Evolutionary conservation across 2,113 vertebrate species (phyloP), one percentile per base, ranked within the genome.

Genomic region (Silurus glanis): DNA sequence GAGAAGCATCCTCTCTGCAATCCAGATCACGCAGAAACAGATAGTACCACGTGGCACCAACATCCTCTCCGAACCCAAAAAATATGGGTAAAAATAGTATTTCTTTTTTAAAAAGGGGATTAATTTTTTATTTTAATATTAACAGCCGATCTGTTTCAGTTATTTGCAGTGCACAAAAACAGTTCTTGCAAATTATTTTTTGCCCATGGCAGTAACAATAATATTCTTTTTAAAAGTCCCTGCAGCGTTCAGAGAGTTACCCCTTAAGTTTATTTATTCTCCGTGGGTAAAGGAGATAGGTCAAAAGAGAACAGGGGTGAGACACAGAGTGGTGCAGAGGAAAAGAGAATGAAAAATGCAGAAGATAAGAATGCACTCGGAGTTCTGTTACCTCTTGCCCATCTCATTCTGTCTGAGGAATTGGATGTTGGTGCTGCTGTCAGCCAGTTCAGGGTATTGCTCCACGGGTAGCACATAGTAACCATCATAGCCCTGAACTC

Each of bases 391-490:
- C 98, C 98, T 99, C 96, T 95, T 99, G 92, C 98, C 98, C 98
- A 99, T 99, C 94, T 99, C 98, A 74, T 99, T 99, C 97, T 99
- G 98, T 99, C 98, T 96, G 94, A 99, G 95, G 92, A 99, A 99
- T 96, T 99, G 98, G 95, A 99, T 97, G 95, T 99, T 99, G 96
- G 96, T 98, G 96, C 96, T 98, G 95, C 98, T 98, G 96, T 99
- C 98, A 87, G 98, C 98, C 90, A 99, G 96, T 95, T 99, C 97
- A 80, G 98, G 97, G 92, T 99, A 99, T 92, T 99, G 98, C 96
- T 99, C 98, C 90, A 99, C 97, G 0, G 98, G 97, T 85, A 99
- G 96, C 84, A 99, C 96, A 87, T 99, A 99, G 92, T 99, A 99
- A 75, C 98, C 98, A 78, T 99, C 98, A 49, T 99, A 99, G 78